Evolutionary conservation across 2,113 vertebrate genomes (phyloP).

Genomic region (Gallinago paraguaiae): DNA sequence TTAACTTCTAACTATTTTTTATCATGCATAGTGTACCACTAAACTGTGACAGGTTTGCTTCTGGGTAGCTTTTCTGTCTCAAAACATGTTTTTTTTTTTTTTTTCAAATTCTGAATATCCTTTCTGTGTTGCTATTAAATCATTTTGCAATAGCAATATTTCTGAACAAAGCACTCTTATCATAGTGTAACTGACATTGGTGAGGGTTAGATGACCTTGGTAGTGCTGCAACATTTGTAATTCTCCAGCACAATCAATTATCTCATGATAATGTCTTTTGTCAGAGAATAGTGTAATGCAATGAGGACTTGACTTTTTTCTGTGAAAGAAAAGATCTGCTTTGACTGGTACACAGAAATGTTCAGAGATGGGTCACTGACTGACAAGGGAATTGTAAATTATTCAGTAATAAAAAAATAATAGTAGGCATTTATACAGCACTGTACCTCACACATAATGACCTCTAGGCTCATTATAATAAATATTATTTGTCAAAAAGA

Average conservation of each 20-base stretch:
- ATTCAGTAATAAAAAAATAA: conserved; percentile 46
- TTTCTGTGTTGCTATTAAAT: background rate
- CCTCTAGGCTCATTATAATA: conserved; percentile 6
- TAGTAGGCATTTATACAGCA: conserved; percentile 12
- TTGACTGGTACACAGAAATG: conserved; percentile 30
- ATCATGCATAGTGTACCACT: background rate
- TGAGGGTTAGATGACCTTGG: conserved; percentile 33
- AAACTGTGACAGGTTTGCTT: background rate
- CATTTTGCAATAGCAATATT: background rate
- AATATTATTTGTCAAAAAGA: conserved; percentile 39
- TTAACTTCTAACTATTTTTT: background rate
- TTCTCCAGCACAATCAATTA: conserved; percentile 44
- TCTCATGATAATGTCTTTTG: conserved; percentile 4
- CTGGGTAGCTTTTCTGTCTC: background rate
- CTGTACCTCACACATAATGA: conserved; percentile 9
- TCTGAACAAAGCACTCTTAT: conserved; percentile 45
- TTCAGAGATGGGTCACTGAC: conserved; percentile 31
- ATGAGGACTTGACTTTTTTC: background rate
- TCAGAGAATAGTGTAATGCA: conserved; percentile 23
- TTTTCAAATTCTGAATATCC: background rate
- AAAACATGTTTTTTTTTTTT: background rate
- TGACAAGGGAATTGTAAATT: conserved; percentile 56
- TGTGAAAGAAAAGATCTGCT: conserved; percentile 35
- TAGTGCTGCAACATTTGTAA: conserved; percentile 23
- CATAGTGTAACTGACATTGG: background rate